phyloP scores from a whole-genome alignment of 2,113 vertebrate species.

The Ageneiosus marmoratus region DNA sequence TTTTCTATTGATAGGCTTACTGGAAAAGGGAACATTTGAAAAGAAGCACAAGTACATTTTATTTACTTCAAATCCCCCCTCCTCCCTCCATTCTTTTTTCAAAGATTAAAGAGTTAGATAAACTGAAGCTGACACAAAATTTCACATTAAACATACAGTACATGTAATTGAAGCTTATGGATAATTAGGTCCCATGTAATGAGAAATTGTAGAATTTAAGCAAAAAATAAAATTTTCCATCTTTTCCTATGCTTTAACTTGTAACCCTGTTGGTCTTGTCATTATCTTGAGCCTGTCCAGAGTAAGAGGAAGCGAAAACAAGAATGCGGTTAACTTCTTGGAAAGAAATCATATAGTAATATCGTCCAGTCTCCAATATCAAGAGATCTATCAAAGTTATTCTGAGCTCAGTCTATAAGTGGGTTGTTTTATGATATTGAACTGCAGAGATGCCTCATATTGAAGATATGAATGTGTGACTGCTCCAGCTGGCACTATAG shows the following conservation, averaged over 20 bases:
- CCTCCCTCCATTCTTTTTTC: neutral
- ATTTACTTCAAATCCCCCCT: neutral
- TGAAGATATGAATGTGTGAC: constrained; percentile 34
- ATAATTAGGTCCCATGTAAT: neutral
- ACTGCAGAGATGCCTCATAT: constrained; percentile 18
- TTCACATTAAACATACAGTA: neutral
- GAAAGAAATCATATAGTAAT: neutral
- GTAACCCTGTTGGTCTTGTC: neutral
- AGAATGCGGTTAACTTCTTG: neutral
- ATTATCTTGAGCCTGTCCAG: neutral
- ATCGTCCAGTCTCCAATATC: neutral
- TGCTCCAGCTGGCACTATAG: constrained; percentile 32
- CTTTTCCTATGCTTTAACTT: too few species aligned
- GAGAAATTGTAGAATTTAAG: neutral
- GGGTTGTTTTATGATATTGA: neutral
- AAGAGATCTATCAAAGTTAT: constrained; percentile 2
- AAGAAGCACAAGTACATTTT: constrained; percentile 7
- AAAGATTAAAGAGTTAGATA: neutral
- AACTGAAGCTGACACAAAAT: neutral
- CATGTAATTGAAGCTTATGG: neutral
- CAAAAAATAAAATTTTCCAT: neutral
- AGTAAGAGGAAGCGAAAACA: neutral
- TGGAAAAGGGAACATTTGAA: constrained; percentile 1
- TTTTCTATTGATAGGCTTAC: neutral
- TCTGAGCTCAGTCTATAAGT: neutral